phyloP scores from a whole-genome alignment of 2,113 vertebrate species.

The Formicarius rufipectus region DNA sequence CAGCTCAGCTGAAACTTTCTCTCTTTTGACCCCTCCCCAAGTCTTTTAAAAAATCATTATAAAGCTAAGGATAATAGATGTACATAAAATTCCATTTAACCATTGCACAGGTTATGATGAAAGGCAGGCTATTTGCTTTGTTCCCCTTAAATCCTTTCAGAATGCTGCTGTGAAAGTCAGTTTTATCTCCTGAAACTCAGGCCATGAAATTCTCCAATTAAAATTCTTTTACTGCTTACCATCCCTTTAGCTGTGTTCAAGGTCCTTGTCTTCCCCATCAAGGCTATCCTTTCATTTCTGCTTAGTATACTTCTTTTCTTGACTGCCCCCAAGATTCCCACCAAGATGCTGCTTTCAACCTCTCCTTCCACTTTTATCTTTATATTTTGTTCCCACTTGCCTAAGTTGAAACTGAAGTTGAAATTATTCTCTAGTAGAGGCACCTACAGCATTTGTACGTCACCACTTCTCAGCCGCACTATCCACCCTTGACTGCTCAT shows the following conservation, averaged over 20 bases:
- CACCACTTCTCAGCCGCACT: not conserved
- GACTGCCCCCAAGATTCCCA: slow-evolving; percentile 8
- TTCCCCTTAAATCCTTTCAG: slow-evolving; percentile 26
- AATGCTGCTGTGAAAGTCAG: slow-evolving; percentile 32
- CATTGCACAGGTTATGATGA: slow-evolving; percentile 13
- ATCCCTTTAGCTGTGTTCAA: not conserved
- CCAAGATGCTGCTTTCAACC: not conserved
- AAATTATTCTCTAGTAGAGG: not conserved
- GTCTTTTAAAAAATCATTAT: slow-evolving; percentile 23
- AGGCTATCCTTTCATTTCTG: slow-evolving; percentile 24
- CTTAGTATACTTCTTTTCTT: not conserved
- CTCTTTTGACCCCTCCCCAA: not conserved
- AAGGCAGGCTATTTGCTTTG: slow-evolving; percentile 43
- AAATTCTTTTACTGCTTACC: slow-evolving; percentile 29
- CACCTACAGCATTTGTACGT: not conserved
- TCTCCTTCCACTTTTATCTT: slow-evolving; percentile 11
- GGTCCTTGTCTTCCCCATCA: slow-evolving; percentile 11
- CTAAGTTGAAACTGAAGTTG: not conserved
- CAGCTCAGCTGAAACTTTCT: not conserved
- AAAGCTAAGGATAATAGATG: not conserved
- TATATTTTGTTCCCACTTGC: not conserved
- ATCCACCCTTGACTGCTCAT: not conserved
- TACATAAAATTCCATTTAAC: slow-evolving; percentile 11
- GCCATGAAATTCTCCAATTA: slow-evolving; percentile 45
- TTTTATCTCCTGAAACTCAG: slow-evolving; percentile 49